A percentile compares a stretch with the other conserved stretches of the same genome.
Evolutionary conservation across 2,888 invertebrate species (phyloP).

Genomic region (Cabera pusaria): DNA sequence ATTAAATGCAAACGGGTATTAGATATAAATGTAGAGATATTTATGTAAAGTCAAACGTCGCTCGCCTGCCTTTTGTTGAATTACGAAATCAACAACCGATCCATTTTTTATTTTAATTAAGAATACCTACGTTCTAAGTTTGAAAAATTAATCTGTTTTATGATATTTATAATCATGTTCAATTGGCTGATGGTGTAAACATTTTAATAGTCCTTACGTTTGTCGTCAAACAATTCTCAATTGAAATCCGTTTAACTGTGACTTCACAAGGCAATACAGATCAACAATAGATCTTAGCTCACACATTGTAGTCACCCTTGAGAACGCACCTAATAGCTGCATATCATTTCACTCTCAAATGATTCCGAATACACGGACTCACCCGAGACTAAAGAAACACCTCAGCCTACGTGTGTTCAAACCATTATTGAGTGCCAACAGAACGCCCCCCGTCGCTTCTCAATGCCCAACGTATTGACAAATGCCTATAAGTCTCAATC

Average conservation of each 20-base stretch:
- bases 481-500: constrained; percentile 79
- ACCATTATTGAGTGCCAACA: constrained; percentile 56
- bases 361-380: constrained; percentile 61
- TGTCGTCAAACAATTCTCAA: constrained; percentile 15
- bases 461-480: constrained; percentile 69
- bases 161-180: too few relatives aligned
- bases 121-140: too few relatives aligned
- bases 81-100: too few relatives aligned
- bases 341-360: constrained; percentile 78
- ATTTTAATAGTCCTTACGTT: too few relatives aligned
- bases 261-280: constrained; percentile 5
- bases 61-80: too few relatives aligned
- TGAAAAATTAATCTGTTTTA: too few relatives aligned
- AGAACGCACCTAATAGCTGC: constrained; percentile 74
- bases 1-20: too few relatives aligned
- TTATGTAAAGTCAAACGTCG: too few relatives aligned
- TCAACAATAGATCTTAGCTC: constrained; percentile 9
- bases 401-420: constrained; percentile 28
- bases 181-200: too few relatives aligned
- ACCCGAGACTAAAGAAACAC: constrained; percentile 39
- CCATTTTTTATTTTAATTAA: too few relatives aligned
- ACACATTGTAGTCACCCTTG: constrained; percentile 32
- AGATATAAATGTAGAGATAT: too few relatives aligned
- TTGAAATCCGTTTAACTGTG: constrained; percentile 11
- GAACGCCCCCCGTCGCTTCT: constrained; percentile 56